phyloP scores from a whole-genome alignment of 2,888 invertebrate genomes.

The Dynastes hyllus region DNA sequence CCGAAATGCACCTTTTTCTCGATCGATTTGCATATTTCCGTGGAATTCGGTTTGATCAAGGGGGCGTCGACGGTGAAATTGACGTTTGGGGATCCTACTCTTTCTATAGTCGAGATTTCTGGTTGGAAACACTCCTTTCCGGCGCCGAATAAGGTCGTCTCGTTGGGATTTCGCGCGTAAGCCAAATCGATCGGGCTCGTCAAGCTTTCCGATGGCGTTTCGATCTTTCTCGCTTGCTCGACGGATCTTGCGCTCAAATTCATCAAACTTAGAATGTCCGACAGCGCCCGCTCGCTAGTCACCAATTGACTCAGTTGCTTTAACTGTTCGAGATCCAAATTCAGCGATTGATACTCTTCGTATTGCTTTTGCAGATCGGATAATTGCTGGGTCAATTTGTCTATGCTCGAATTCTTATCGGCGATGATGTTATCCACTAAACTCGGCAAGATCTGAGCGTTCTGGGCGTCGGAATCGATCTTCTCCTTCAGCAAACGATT shows the following conservation, averaged over 20 bases:
- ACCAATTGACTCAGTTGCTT: slow-evolving; percentile 72
- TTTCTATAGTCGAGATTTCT: slow-evolving; percentile 67
- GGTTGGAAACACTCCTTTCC: slow-evolving; percentile 53
- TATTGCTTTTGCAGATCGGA: slow-evolving; percentile 74
- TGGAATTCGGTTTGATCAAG: slow-evolving; percentile 64
- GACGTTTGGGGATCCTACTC: slow-evolving; percentile 54
- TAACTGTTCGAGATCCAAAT: slow-evolving; percentile 75
- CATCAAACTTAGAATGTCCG: slow-evolving; percentile 83
- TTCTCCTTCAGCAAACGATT: slow-evolving; percentile 70
- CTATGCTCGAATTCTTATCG: slow-evolving; percentile 82
- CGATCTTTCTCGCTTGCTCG: slow-evolving; percentile 70
- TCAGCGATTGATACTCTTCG: slow-evolving; percentile 74
- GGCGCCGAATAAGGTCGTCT: slow-evolving; percentile 71
- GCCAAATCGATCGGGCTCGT: slow-evolving; percentile 55
- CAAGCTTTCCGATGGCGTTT: slow-evolving; percentile 56
- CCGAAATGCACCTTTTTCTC: slow-evolving; percentile 71
- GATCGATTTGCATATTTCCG: slow-evolving; percentile 62
- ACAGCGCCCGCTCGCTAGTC: slow-evolving; percentile 80
- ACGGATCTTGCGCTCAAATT: slow-evolving; percentile 75
- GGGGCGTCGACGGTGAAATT: slow-evolving; percentile 54
- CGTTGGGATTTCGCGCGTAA: slow-evolving; percentile 72
- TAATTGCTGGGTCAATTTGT: slow-evolving; percentile 75
- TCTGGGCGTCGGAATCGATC: slow-evolving; percentile 71
- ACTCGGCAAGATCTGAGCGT: slow-evolving; percentile 72
- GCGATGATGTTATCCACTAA: slow-evolving; percentile 77